Evolutionary conservation across 2,888 invertebrate genomes (phyloP).

Genomic region (Erannis defoliaria): DNA sequence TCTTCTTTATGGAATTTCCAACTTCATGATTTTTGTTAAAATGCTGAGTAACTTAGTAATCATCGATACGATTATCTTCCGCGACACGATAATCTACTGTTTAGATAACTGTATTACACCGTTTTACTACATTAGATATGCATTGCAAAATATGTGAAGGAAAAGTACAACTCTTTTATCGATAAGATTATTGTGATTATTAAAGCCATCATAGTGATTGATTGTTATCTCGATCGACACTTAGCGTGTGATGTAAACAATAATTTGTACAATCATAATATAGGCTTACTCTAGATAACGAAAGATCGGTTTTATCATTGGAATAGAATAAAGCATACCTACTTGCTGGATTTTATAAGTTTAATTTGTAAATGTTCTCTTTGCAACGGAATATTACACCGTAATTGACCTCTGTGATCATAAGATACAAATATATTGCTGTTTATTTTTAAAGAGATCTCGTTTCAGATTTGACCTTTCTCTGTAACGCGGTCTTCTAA

Average conservation of each 20-base stretch:
- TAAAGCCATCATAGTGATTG: slow-evolving; percentile 45
- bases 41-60: slow-evolving; percentile 7
- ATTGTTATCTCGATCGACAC: slow-evolving; percentile 39
- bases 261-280: neutral
- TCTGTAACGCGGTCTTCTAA: slow-evolving; percentile 14
- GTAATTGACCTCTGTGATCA: slow-evolving; percentile 25
- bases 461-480: slow-evolving; percentile 45
- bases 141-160: slow-evolving; percentile 9
- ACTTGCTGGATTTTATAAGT: too few relatives aligned
- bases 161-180: slow-evolving; percentile 25
- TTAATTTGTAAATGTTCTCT: too few relatives aligned
- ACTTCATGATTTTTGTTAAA: neutral
- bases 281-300: neutral
- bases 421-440: slow-evolving; percentile 8
- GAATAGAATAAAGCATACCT: neutral
- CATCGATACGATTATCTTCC: slow-evolving; percentile 5
- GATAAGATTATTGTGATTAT: slow-evolving; percentile 41
- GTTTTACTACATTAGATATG: slow-evolving; percentile 5
- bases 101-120: slow-evolving; percentile 10
- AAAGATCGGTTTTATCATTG: too few relatives aligned
- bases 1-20: neutral
- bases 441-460: slow-evolving; percentile 33
- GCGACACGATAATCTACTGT: slow-evolving; percentile 3
- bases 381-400: neutral
- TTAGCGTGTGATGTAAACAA: slow-evolving; percentile 5